A percentile compares a stretch with the other conserved stretches of the same genome.
These are phyloP conservation scores for Cichladusa arquata DNA, from an alignment of 2,113 vertebrate species.

Conservation along the genomic window DNA sequence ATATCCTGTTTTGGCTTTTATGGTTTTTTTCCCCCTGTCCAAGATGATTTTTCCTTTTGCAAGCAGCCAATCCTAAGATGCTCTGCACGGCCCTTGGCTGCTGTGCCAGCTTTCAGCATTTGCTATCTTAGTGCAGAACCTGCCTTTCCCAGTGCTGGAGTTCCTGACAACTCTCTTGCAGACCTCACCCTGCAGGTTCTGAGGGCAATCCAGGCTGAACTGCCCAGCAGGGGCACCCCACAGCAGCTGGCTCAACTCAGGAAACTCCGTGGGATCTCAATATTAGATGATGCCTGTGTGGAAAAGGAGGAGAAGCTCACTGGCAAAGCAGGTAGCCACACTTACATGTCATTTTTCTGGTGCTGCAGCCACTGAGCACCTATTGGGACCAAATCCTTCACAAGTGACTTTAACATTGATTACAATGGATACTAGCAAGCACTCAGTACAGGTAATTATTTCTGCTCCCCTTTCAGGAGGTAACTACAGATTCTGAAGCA, in stretches of 20 bases:
- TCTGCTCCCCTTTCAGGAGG: neutral
- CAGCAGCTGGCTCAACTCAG: neutral
- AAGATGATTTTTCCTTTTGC: neutral
- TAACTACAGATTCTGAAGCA: neutral
- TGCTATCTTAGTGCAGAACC: neutral
- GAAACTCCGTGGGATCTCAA: fast-evolving
- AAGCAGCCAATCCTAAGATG: neutral
- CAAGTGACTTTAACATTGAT: neutral
- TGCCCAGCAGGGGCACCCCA: neutral
- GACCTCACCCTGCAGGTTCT: neutral
- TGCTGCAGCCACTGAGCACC: neutral
- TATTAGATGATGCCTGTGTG: too few species aligned
- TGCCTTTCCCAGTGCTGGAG: neutral
- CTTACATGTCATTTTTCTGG: neutral
- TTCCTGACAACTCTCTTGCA: neutral
- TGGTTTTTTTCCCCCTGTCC: fast-evolving
- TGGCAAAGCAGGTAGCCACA: neutral
- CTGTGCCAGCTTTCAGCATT: neutral
- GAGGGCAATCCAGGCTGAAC: neutral
- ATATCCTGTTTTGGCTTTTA: neutral
- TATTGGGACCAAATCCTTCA: neutral
- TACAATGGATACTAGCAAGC: neutral
- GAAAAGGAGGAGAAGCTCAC: neutral
- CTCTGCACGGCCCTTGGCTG: neutral
- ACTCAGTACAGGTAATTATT: neutral